phyloP scores from a whole-genome alignment of 2,113 vertebrate genomes.

The Brachypodius melanocephalos region DNA sequence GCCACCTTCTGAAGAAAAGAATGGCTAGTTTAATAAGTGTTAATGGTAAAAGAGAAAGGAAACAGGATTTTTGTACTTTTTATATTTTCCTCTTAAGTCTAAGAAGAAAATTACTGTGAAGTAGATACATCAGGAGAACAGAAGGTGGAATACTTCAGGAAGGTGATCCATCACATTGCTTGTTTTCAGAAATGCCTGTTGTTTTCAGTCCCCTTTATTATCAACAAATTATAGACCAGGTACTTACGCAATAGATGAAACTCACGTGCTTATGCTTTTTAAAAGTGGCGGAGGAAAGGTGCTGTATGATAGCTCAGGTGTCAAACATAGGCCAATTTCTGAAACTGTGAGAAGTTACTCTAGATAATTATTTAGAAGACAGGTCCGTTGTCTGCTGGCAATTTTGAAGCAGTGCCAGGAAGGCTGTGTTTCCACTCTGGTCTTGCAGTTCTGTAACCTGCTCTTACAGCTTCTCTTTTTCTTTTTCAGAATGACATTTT shows the following conservation, averaged over 20 bases:
- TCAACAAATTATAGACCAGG: not conserved
- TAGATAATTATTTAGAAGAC: not conserved
- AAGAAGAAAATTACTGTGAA: not conserved
- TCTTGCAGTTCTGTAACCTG: not conserved
- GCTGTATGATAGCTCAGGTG: not conserved
- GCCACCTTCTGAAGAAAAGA: not conserved
- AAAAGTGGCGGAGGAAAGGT: not conserved
- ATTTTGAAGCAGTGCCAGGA: not conserved
- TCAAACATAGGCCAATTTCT: not conserved
- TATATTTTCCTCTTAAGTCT: not conserved
- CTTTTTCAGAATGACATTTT: conserved; percentile 93
- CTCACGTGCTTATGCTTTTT: not conserved
- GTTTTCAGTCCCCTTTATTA: not conserved
- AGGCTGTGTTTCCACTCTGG: not conserved
- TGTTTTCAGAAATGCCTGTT: not conserved
- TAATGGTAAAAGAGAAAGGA: not conserved
- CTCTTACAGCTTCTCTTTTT: conserved; percentile 16
- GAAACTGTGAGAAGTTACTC: not conserved
- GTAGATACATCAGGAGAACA: not conserved
- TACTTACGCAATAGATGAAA: not conserved
- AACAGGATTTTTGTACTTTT: not conserved
- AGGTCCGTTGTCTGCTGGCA: not conserved
- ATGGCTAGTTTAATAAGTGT: not conserved
- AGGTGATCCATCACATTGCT: not conserved
- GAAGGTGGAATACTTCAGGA: not conserved